Percentiles rank a stretch among this genome's conserved stretches.
These are phyloP conservation scores for Stenodera caucasica DNA, from an alignment of 2,888 invertebrate species.

Conservation along the genomic window DNA sequence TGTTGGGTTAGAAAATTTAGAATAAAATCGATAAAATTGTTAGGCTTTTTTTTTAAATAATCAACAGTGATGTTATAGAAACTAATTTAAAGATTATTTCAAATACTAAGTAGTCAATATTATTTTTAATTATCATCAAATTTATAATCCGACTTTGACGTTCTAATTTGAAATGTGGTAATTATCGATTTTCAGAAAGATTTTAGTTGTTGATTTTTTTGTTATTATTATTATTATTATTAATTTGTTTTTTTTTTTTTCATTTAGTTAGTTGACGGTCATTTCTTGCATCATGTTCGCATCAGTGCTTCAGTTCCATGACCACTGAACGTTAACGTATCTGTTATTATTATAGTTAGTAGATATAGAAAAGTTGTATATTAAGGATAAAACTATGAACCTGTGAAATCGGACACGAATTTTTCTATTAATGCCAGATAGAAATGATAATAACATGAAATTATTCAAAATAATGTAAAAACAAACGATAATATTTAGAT, in stretches of 20 bases:
- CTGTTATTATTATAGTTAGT: neutral
- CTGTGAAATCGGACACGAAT: conserved; percentile 26
- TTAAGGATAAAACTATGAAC: conserved; percentile 18
- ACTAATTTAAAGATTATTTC: conserved; percentile 15
- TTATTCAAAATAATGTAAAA: neutral
- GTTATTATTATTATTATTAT: neutral
- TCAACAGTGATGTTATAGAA: neutral
- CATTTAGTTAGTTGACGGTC: conserved; percentile 16
- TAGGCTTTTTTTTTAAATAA: neutral
- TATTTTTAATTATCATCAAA: neutral
- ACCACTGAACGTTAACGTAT: conserved; percentile 19
- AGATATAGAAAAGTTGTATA: conserved; percentile 1
- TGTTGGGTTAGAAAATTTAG: too few relatives aligned
- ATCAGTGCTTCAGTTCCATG: conserved; percentile 22
- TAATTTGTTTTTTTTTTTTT: neutral
- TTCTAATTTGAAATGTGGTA: conserved; percentile 9
- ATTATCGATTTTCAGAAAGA: neutral
- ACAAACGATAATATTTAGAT: neutral
- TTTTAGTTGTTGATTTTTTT: conserved; percentile 8
- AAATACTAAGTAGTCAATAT: conserved; percentile 13
- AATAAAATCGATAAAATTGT: neutral
- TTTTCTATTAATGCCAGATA: conserved; percentile 6
- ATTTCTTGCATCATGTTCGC: conserved; percentile 26
- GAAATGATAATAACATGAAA: too few relatives aligned
- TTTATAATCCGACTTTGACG: conserved; percentile 17